A percentile compares a stretch with the other conserved stretches of the same genome.
Conservation (phyloP, 2,797 vertebrate species). For the Chrysocyon brachyurus region DNA sequence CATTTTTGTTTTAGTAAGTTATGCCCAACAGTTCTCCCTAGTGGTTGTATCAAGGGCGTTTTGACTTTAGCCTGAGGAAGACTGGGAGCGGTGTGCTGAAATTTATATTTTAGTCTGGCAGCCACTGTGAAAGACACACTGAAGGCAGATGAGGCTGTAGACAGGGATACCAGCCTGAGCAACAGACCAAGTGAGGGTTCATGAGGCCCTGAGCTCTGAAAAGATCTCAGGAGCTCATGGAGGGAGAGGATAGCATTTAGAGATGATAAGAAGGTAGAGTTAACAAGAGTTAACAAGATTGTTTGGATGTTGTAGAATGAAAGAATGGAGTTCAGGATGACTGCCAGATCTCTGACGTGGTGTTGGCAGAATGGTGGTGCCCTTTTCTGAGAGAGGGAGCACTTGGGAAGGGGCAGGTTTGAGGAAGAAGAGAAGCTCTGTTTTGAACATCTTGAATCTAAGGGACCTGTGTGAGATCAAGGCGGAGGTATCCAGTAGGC, state of each 20-base stretch:
- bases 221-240: neutral
- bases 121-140: neutral
- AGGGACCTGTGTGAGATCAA: neutral
- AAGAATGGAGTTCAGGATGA: neutral
- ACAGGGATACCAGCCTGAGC: neutral
- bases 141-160: neutral
- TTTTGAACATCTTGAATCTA: conserved; percentile 2
- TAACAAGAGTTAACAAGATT: neutral
- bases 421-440: neutral
- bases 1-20: neutral
- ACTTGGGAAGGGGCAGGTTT: neutral
- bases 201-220: neutral
- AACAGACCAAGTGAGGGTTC: neutral
- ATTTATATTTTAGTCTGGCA: neutral
- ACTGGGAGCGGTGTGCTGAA: neutral
- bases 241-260: neutral
- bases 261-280: neutral
- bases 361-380: neutral
- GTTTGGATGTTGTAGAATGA: neutral
- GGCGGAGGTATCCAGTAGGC: neutral
- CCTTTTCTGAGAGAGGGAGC: neutral
- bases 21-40: neutral
- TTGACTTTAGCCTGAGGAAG: neutral
- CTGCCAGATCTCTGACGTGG: neutral
- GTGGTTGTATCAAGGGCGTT: neutral